phyloP scores from a whole-genome alignment of 2,113 vertebrate genomes.

The Rhinogobius similis region DNA sequence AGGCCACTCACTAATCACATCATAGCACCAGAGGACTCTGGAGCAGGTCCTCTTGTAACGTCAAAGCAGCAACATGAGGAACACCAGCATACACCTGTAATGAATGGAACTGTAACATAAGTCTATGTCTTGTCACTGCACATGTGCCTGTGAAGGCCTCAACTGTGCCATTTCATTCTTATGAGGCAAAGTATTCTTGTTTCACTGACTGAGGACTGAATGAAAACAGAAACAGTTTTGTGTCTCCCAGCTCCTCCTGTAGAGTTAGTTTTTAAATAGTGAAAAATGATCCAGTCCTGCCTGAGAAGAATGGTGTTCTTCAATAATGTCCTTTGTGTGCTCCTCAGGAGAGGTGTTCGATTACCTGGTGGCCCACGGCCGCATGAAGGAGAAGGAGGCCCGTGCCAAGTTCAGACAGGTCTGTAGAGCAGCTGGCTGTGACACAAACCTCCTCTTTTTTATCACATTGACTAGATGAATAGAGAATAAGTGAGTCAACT shows the following conservation, averaged over 20 bases:
- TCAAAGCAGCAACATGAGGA: too few relatives aligned
- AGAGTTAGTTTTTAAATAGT: not conserved
- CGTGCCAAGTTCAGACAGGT: slow-evolving; percentile 97
- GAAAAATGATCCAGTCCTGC: not conserved
- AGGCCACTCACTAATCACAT: too few relatives aligned
- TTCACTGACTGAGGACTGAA: too few relatives aligned
- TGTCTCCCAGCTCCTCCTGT: not conserved
- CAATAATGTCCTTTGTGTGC: slow-evolving; percentile 16
- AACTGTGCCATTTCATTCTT: too few relatives aligned
- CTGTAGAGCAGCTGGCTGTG: slow-evolving; percentile 21
- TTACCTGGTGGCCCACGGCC: slow-evolving; percentile 92
- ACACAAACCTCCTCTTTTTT: not conserved
- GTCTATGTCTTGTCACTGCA: too few relatives aligned
- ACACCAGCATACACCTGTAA: not conserved
- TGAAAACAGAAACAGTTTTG: too few relatives aligned
- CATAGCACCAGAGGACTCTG: too few relatives aligned
- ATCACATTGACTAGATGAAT: not conserved
- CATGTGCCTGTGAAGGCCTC: too few relatives aligned
- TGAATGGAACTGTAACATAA: too few relatives aligned
- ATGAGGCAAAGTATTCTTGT: not conserved
- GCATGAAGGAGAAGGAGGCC: slow-evolving; percentile 98
- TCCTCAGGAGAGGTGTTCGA: slow-evolving; percentile 89
- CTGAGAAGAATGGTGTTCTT: slow-evolving; percentile 17
- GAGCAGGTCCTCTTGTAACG: too few relatives aligned
- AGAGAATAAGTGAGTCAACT: too few relatives aligned